phyloP scores from a whole-genome alignment of 2,888 invertebrate species.

The Sesia bembeciformis region DNA sequence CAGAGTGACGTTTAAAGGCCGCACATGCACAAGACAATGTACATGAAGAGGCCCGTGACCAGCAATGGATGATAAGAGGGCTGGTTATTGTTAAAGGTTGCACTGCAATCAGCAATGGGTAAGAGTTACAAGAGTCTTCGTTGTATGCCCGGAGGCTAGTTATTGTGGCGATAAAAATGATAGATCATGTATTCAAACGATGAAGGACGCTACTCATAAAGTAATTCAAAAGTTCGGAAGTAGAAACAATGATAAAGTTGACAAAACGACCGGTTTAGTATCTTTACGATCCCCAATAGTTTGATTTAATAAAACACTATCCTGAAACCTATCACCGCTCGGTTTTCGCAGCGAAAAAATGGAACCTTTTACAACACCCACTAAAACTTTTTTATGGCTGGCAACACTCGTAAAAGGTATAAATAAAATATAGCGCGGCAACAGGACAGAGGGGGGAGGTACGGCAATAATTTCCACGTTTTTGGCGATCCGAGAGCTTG shows the following conservation, averaged over 20 bases:
- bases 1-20: no score
- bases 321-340: conserved; percentile 37
- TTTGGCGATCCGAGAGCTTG: conserved; percentile 55
- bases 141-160: no score
- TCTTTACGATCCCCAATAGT: conserved; percentile 14
- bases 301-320: conserved; percentile 35
- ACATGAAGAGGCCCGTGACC: no score
- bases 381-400: conserved; percentile 64
- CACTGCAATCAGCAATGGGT: no score
- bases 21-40: no score
- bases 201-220: no score
- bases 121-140: no score
- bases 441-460: conserved; percentile 41
- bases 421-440: conserved; percentile 60
- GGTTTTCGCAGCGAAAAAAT: conserved; percentile 36
- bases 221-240: no score
- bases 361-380: conserved; percentile 51
- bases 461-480: conserved; percentile 60
- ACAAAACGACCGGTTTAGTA: neutral
- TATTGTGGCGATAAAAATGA: no score
- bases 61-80: no score
- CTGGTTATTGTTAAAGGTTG: no score
- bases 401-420: conserved; percentile 64
- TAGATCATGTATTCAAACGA: no score
- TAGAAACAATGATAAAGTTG: neutral